A percentile compares a stretch with the other conserved stretches of the same genome.
These are phyloP conservation scores for Tringa solitaria DNA, from an alignment of 2,113 vertebrate species.

Conservation along the genomic window DNA sequence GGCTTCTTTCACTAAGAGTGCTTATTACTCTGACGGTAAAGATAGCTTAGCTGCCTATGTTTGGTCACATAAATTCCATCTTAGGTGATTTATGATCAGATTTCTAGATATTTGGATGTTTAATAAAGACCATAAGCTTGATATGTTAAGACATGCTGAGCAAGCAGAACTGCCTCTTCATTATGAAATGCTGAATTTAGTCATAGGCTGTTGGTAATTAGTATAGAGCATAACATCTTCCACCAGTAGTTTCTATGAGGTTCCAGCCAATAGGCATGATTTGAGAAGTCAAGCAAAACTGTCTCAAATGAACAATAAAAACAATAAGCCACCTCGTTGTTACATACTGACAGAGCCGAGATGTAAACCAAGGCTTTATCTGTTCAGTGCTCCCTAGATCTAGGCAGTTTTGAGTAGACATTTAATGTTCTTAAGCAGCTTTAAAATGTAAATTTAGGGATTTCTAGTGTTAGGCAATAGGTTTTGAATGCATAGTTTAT, in stretches of 20 bases:
- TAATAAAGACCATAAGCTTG: neutral
- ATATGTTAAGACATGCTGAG: neutral
- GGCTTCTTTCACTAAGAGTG: neutral
- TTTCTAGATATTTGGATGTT: neutral
- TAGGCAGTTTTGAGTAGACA: neutral
- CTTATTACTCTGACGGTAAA: neutral
- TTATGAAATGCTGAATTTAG: neutral
- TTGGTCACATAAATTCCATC: neutral
- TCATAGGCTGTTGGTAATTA: neutral
- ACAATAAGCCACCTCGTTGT: neutral
- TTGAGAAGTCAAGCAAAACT: neutral
- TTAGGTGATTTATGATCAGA: neutral
- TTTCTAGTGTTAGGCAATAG: neutral
- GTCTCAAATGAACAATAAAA: neutral
- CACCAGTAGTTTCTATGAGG: neutral
- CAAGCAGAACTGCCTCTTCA: neutral
- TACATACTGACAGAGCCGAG: neutral
- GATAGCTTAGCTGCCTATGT: neutral
- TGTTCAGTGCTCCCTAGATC: neutral
- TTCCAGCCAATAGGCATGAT: fast-evolving
- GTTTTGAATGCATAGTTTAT: neutral
- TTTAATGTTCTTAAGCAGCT: neutral
- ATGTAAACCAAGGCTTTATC: neutral
- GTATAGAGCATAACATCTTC: neutral
- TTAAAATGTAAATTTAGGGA: neutral